Conservation (phyloP, 1,140 invertebrate species). For the Drosophila insularis region DNA sequence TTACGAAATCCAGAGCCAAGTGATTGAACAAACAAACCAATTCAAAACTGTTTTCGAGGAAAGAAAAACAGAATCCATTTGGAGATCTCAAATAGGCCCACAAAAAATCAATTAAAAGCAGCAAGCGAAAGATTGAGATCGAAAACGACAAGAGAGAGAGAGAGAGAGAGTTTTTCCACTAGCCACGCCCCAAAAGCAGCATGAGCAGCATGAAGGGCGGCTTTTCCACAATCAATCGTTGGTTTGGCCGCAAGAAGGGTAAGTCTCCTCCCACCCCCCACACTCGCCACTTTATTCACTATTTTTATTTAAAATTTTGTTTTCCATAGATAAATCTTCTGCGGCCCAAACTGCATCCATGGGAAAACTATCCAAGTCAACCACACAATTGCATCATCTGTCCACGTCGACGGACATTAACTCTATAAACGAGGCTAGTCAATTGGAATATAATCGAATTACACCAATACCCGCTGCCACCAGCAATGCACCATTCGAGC, state of each 20-base stretch:
- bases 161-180: not conserved
- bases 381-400: conserved; percentile 75
- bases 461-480: conserved; percentile 77
- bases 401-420: conserved; percentile 67
- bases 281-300: too few relatives aligned
- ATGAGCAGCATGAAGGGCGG: conserved; percentile 81
- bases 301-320: not conserved
- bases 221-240: conserved; percentile 81
- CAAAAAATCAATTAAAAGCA: too few relatives aligned
- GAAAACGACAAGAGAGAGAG: not conserved
- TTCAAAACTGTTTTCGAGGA: too few relatives aligned
- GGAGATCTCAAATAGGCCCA: not conserved
- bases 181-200: conserved; percentile 53
- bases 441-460: conserved; percentile 81
- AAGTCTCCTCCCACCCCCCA: conserved; percentile 4
- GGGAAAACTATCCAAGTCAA: conserved; percentile 79
- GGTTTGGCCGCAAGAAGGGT: conserved; percentile 81
- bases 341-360: conserved; percentile 52
- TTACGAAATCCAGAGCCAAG: conserved; percentile 2
- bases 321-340: conserved; percentile 50
- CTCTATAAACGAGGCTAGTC: conserved; percentile 77
- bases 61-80: too few relatives aligned
- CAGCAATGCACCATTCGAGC: conserved; percentile 81
- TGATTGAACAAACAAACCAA: not conserved
- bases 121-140: conserved; percentile 18